Percentiles rank a stretch among this genome's conserved stretches.
phyloP scores from a whole-genome alignment of 1,140 invertebrate genomes.

The Drosophila leontia region DNA sequence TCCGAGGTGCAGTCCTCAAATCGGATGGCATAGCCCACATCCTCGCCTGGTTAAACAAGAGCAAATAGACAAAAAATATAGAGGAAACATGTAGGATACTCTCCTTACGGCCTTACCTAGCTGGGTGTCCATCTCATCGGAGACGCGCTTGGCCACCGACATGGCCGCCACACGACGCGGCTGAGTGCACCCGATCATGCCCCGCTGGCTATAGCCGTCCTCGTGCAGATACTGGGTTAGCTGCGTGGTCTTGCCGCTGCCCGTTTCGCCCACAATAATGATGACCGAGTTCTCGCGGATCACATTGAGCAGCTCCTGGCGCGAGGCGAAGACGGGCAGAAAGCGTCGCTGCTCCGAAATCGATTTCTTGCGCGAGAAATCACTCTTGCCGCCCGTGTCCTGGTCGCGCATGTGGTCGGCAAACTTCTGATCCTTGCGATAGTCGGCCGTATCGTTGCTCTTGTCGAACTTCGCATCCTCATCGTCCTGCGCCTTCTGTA shows the following conservation, averaged over 20 bases:
- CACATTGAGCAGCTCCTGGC: conserved; percentile 96
- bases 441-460: conserved; percentile 89
- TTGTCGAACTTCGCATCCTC: conserved; percentile 88
- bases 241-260: conserved; percentile 98
- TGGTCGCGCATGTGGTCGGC: conserved; percentile 95
- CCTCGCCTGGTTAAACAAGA: conserved; percentile 87
- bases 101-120: conserved; percentile 86
- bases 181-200: conserved; percentile 98
- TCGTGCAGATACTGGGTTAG: conserved; percentile 99
- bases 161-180: conserved; percentile 98
- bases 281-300: conserved; percentile 98
- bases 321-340: conserved; percentile 97
- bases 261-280: conserved; percentile 99
- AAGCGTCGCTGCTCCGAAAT: conserved; percentile 95
- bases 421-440: conserved; percentile 96
- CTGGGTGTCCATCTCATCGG: conserved; percentile 97
- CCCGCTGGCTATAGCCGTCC: conserved; percentile 96
- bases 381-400: conserved; percentile 90
- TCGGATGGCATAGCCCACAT: conserved; percentile 99
- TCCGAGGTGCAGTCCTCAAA: conserved; percentile 99
- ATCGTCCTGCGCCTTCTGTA: conserved; percentile 93
- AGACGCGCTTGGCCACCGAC: conserved; percentile 99
- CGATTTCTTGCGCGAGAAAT: conserved; percentile 95
- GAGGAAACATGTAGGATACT: background rate
- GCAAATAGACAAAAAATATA: background rate